Base-by-base conservation (phyloP, 92 coral and sea anemone species). In the Isaurus tuberculatus region DNA sequence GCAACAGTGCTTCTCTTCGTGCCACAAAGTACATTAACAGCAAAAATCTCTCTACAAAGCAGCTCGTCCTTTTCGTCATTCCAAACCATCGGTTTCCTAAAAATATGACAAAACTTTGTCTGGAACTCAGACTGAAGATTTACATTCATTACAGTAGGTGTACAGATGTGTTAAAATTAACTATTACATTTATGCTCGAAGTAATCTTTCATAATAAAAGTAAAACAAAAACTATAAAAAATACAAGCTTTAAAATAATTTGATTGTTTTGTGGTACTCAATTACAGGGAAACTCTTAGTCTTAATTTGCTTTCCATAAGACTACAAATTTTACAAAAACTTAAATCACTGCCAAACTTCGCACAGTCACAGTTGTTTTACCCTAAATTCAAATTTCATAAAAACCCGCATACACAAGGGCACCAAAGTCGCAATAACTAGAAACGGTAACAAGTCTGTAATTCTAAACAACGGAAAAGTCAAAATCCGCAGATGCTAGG, bases 41-140 rank as follows among this genome's bases (percentile, higher is more conserved):
- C 85, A 42, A 81, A 66, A 49, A 66, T 81, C 65, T 65, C 75
- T 81, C 61, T 65, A 68, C 78, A 81, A 67, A 81, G 85, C 46
- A 68, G 67, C 65, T 81, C 67, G 43, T 67, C 85, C 66, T 81
- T 81, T 67, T 81, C 85, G 16, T 65, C 85, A 67, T 37, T 81
- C 78, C 85, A 81, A 65, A 81, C 44, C 85, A 68, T 81, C 8
- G 65, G 77, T 37, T 81, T 81, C 85, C 77, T 66, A 42, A 65
- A 65, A 84, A 61, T 5, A 26, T 64, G 34, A 26, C 69, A 64
- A 64, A 64, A 64, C 69, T 64, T 64, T 2, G 69, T 26, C 69
- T 64, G 5, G 36, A 64, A 26, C 34, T 64, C 36, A 64, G 69
- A 64, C 36, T 64, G 69, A 27, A 64, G 67, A 61, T 61, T 61